A percentile compares a stretch with the other conserved stretches of the same genome.
These are phyloP conservation scores for Drosophila santomea DNA, from an alignment of 1,140 invertebrate species.

Conservation along the genomic window DNA sequence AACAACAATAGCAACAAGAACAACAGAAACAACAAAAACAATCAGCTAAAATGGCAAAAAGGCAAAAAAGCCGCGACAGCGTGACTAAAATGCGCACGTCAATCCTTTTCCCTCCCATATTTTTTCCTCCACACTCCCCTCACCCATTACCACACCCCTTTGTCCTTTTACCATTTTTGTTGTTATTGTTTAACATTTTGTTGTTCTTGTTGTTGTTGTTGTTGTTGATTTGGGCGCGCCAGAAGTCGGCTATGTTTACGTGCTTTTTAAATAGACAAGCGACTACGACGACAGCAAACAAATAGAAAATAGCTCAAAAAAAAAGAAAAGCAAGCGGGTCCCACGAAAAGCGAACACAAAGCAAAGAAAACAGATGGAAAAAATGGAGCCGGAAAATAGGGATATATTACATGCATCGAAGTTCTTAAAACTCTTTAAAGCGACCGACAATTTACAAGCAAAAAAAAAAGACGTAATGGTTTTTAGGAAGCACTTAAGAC, in stretches of 20 bases:
- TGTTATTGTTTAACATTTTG: conserved; percentile 12
- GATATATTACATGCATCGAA: conserved; percentile 7
- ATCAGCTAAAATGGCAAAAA: conserved; percentile 77
- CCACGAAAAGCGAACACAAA: conserved; percentile 6
- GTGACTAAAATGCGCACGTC: conserved; percentile 74
- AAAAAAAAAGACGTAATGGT: background rate
- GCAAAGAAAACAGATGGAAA: conserved; percentile 4
- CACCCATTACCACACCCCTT: conserved; percentile 1
- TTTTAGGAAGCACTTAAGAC: too few species aligned
- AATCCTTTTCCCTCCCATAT: conserved; percentile 55
- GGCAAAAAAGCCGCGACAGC: conserved; percentile 62
- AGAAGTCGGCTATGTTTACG: conserved; percentile 60
- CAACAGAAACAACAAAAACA: conserved; percentile 66
- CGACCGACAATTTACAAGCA: too few species aligned
- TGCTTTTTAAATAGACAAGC: conserved; percentile 66
- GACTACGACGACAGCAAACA: conserved; percentile 52
- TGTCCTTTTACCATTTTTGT: conserved; percentile 17
- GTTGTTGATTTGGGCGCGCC: conserved; percentile 54
- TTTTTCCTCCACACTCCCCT: background rate
- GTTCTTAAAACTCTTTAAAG: background rate
- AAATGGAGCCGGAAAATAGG: conserved; percentile 7
- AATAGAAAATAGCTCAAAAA: conserved; percentile 11
- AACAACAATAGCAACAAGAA: conserved; percentile 44
- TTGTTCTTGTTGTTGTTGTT: conserved; percentile 13
- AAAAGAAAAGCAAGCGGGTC: background rate